Evolutionary conservation across 2,888 invertebrate species (phyloP).

Genomic region (Brachypalpus laphriformis): DNA sequence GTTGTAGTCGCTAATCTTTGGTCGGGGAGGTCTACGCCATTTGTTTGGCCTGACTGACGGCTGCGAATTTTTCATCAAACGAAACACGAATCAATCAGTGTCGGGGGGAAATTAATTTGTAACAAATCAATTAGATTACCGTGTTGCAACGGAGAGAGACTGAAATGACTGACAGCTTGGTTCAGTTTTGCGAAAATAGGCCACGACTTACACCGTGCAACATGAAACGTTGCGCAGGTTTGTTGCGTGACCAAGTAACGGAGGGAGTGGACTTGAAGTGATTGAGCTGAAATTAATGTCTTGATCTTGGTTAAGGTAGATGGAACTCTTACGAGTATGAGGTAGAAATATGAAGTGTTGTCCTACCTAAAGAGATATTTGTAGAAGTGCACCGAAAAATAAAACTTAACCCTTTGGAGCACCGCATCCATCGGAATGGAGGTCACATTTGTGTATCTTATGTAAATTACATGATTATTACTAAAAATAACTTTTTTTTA

Average conservation of each 20-base stretch:
- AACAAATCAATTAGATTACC: slow-evolving; percentile 69
- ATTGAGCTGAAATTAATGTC: too few relatives aligned
- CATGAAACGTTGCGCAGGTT: neutral
- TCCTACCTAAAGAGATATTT: too few relatives aligned
- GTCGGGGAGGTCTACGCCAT: slow-evolving; percentile 39
- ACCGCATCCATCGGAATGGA: too few relatives aligned
- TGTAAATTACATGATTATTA: too few relatives aligned
- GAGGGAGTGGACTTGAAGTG: too few relatives aligned
- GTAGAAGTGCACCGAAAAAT: too few relatives aligned
- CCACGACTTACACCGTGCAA: neutral
- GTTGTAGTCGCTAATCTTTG: slow-evolving; percentile 19
- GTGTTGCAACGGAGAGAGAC: neutral
- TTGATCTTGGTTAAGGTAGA: too few relatives aligned
- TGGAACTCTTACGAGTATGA: too few relatives aligned
- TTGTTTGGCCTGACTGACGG: slow-evolving; percentile 52
- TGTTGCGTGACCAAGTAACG: neutral
- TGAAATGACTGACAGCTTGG: slow-evolving; percentile 19
- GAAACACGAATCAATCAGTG: slow-evolving; percentile 67
- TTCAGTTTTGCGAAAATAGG: slow-evolving; percentile 20
- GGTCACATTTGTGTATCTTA: too few relatives aligned
- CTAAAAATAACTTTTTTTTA: too few relatives aligned
- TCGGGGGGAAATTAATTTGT: slow-evolving; percentile 60
- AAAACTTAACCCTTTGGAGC: too few relatives aligned
- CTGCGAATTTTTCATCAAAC: slow-evolving; percentile 65
- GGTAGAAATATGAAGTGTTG: too few relatives aligned